Evolutionary conservation across 1,140 invertebrate genomes (phyloP).

Genomic region (Eriosoma lanigerum): DNA sequence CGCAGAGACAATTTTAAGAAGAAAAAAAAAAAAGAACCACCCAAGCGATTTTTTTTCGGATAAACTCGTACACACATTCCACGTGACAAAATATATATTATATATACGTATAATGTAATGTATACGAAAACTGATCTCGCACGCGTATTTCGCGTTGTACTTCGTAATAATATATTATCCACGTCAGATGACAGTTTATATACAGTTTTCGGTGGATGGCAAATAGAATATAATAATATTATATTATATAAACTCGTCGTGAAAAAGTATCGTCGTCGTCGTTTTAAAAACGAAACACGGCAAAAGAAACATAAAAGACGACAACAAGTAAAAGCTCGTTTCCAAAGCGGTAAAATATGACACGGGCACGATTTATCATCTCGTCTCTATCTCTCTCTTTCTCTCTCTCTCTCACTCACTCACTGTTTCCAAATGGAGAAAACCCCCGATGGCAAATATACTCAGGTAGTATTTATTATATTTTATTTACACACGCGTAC

Average conservation of each 20-base stretch:
- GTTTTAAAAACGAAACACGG: not conserved
- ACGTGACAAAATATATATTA: too few relatives aligned
- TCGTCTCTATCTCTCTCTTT: too few relatives aligned
- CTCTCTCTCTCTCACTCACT: too few relatives aligned
- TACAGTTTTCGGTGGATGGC: not conserved
- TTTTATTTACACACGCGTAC: not conserved
- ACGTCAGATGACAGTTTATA: not conserved
- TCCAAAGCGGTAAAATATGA: not conserved
- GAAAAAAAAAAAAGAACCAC: too few relatives aligned
- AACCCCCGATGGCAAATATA: not conserved
- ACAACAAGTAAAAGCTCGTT: conserved; percentile 32
- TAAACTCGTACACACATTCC: too few relatives aligned
- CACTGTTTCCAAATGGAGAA: too few relatives aligned
- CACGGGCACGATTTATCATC: conserved; percentile 21
- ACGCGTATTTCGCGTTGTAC: not conserved
- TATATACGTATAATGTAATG: too few relatives aligned
- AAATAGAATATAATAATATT: not conserved
- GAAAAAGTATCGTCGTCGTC: not conserved
- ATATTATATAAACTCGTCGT: not conserved
- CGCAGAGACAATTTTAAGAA: too few relatives aligned
- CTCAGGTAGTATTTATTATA: not conserved
- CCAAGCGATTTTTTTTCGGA: too few relatives aligned
- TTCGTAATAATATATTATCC: conserved; percentile 10
- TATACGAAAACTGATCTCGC: not conserved
- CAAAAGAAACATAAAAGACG: not conserved